Evolutionary conservation across 1,140 invertebrate species (phyloP).

Genomic region (Nasonia giraulti): DNA sequence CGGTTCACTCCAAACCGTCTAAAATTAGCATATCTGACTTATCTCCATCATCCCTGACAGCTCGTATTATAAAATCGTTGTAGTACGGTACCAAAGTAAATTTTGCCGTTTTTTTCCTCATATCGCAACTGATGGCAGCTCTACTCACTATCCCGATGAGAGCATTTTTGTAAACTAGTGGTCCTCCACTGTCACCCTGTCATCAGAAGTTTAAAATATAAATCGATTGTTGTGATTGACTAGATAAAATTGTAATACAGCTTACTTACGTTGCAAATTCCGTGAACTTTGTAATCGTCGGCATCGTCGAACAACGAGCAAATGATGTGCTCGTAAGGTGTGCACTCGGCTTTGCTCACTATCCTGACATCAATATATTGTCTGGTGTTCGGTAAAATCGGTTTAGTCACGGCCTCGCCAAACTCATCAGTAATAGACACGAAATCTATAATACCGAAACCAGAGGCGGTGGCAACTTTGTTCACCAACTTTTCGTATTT

Average conservation of each 20-base stretch:
- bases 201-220: background rate
- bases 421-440: background rate
- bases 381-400: background rate
- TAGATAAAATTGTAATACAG: background rate
- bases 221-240: background rate
- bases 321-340: background rate
- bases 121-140: background rate
- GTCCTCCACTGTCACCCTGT: constrained; percentile 22
- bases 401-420: background rate
- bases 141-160: constrained; percentile 5
- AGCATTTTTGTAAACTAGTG: constrained; percentile 14
- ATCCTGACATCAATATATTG: background rate
- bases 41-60: background rate
- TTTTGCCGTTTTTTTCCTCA: background rate
- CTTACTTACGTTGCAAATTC: background rate
- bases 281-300: background rate
- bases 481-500: background rate
- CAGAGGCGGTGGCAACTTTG: background rate
- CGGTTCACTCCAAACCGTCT: background rate
- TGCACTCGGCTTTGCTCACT: background rate
- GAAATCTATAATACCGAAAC: background rate
- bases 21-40: background rate
- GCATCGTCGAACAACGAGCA: background rate
- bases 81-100: background rate
- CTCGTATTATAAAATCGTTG: background rate